Evolutionary conservation across 2,113 vertebrate genomes (phyloP).

Genomic region (Aegotheles bennettii): DNA sequence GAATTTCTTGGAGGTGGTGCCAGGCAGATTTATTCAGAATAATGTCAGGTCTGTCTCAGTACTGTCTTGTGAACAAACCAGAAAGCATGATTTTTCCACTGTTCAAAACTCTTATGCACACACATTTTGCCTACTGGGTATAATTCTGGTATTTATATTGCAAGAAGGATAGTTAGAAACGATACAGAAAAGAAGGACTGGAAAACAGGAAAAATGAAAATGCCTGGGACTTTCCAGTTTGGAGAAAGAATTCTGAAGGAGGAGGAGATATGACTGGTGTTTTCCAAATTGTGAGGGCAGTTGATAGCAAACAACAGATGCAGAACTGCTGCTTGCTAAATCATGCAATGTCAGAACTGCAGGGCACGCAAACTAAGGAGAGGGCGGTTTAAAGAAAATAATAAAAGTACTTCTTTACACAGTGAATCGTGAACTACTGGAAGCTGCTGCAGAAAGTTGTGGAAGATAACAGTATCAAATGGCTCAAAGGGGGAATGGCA

Average conservation of each 20-base stretch:
- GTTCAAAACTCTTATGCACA: not conserved
- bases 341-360: not conserved
- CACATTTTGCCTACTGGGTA: not conserved
- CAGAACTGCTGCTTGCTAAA: not conserved
- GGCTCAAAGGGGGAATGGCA: not conserved
- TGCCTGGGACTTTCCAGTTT: not conserved
- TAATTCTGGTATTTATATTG: not conserved
- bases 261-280: not conserved
- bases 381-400: not conserved
- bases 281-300: not conserved
- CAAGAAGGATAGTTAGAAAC: not conserved
- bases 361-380: not conserved
- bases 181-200: not conserved
- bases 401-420: not conserved
- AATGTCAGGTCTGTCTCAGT: slow-evolving; percentile 35
- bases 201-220: not conserved
- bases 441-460: not conserved
- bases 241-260: not conserved
- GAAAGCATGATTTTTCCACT: not conserved
- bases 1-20: slow-evolving; percentile 52
- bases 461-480: not conserved
- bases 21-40: slow-evolving; percentile 47
- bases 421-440: not conserved
- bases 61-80: slow-evolving; percentile 41
- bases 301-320: not conserved